Conservation (phyloP, 2,888 invertebrate genomes). For the Ectemnius continuus region DNA sequence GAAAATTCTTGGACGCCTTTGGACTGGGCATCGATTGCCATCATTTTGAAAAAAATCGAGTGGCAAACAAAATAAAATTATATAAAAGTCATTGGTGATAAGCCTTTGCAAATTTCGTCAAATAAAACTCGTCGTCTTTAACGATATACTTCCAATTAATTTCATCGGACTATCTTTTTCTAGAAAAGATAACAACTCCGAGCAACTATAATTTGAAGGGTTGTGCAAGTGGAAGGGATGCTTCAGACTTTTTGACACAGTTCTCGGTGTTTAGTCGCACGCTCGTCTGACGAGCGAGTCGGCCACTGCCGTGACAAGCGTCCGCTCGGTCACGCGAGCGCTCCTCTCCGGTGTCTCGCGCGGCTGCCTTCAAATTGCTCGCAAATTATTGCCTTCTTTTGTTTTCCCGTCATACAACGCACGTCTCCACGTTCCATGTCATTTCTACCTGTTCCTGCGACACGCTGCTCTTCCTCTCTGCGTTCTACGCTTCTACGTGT, state of each 20-base stretch:
- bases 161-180: too few species aligned
- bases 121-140: too few species aligned
- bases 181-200: too few species aligned
- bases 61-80: too few species aligned
- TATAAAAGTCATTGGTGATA: too few species aligned
- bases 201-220: slow-evolving; percentile 12
- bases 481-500: not conserved
- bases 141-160: too few species aligned
- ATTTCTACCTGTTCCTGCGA: slow-evolving; percentile 67
- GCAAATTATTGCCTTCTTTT: slow-evolving; percentile 78
- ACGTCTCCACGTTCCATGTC: slow-evolving; percentile 71
- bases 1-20: too few species aligned
- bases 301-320: slow-evolving; percentile 57
- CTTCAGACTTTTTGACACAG: slow-evolving; percentile 14
- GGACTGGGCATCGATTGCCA: too few species aligned
- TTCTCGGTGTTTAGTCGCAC: slow-evolving; percentile 51
- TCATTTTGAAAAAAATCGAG: too few species aligned
- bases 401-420: slow-evolving; percentile 76
- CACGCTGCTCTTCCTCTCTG: slow-evolving; percentile 42
- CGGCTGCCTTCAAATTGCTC: slow-evolving; percentile 77
- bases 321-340: slow-evolving; percentile 62
- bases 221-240: slow-evolving; percentile 11
- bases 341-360: slow-evolving; percentile 70
- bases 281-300: slow-evolving; percentile 41
- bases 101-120: too few species aligned